Percentiles rank a stretch among this genome's conserved stretches.
phyloP scores from a whole-genome alignment of 2,113 vertebrate genomes.

The Panurus biarmicus region DNA sequence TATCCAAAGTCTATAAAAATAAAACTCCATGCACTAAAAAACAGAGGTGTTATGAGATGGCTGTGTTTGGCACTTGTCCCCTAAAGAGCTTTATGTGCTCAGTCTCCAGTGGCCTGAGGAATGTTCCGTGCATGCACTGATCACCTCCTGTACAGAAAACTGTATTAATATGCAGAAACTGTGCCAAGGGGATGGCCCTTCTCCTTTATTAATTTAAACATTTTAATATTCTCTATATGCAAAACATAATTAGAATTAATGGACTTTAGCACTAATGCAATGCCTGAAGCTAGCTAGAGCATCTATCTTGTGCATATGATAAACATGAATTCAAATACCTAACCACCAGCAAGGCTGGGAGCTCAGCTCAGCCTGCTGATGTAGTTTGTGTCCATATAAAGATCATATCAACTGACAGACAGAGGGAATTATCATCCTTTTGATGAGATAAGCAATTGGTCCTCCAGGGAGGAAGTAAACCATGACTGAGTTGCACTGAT shows the following conservation, averaged over 20 bases:
- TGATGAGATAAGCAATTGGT: slow-evolving; percentile 45
- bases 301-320: slow-evolving; percentile 29
- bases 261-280: slow-evolving; percentile 25
- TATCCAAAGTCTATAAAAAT: not conserved
- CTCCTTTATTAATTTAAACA: slow-evolving; percentile 61
- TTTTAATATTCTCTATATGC: slow-evolving; percentile 54
- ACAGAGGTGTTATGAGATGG: not conserved
- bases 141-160: slow-evolving; percentile 3
- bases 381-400: slow-evolving; percentile 28
- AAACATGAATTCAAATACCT: slow-evolving; percentile 20
- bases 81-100: not conserved
- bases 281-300: slow-evolving; percentile 24
- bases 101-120: not conserved
- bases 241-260: slow-evolving; percentile 62
- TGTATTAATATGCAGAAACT: slow-evolving; percentile 31
- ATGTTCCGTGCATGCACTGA: not conserved
- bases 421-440: slow-evolving; percentile 22
- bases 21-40: not conserved
- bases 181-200: not conserved
- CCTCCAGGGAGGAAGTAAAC: slow-evolving; percentile 17
- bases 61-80: not conserved
- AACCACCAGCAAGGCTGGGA: slow-evolving; percentile 34
- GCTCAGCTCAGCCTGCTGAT: slow-evolving; percentile 9
- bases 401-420: slow-evolving; percentile 45
- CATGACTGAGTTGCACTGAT: slow-evolving; percentile 28